A percentile compares a stretch with the other conserved stretches of the same genome.
phyloP scores from a whole-genome alignment of 2,113 vertebrate genomes.

The Theropithecus gelada region DNA sequence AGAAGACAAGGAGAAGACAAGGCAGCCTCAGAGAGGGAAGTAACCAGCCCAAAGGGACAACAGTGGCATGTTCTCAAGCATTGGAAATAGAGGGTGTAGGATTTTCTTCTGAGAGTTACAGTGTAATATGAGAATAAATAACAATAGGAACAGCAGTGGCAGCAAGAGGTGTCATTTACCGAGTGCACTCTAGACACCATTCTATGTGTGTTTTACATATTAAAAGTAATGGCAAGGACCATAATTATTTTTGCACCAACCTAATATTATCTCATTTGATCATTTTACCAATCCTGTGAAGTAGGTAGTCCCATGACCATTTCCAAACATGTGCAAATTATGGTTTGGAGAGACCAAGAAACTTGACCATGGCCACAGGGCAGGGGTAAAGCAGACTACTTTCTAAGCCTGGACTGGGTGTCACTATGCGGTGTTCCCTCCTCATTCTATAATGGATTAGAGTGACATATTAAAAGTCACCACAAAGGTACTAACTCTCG shows the following conservation, averaged over 20 bases:
- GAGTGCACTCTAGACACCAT: background rate
- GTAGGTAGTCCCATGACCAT: background rate
- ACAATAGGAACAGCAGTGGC: background rate
- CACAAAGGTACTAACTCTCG: background rate
- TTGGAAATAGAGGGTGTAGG: fast-evolving
- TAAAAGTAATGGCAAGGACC: too few relatives aligned
- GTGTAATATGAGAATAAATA: background rate
- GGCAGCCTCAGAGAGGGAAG: background rate
- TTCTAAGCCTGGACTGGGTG: background rate
- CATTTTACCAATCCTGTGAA: background rate
- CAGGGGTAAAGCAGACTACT: background rate
- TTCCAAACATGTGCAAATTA: background rate
- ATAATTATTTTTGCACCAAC: too few relatives aligned
- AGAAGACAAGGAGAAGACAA: too few relatives aligned
- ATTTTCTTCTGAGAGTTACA: background rate
- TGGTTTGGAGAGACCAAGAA: background rate
- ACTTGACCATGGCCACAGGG: background rate
- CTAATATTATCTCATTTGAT: background rate
- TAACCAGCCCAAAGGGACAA: background rate
- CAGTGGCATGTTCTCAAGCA: background rate
- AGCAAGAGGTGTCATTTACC: background rate
- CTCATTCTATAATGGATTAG: background rate
- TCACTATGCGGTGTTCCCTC: background rate
- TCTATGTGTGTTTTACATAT: background rate
- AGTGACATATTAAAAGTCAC: background rate